Percentiles rank a stretch among this genome's conserved stretches.
phyloP scores from a whole-genome alignment of 1,140 invertebrate species.

The Marisa cornuarietis region DNA sequence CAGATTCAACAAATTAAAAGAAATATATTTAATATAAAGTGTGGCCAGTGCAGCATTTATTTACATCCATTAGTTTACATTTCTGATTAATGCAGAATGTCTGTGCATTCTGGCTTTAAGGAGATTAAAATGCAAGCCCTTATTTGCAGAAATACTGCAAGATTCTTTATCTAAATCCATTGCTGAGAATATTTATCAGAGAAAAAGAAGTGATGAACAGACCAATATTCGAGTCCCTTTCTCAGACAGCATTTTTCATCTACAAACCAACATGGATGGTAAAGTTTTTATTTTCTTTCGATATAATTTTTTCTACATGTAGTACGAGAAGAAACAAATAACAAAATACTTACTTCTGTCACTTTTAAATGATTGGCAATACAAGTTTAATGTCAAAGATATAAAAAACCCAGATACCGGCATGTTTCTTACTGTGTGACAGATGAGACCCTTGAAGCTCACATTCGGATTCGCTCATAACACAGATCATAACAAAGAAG shows the following conservation, averaged over 20 bases:
- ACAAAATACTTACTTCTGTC: neutral
- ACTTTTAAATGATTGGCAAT: no score
- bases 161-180: slow-evolving; percentile 58
- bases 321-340: neutral
- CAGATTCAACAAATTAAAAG: no score
- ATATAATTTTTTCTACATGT: neutral
- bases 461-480: slow-evolving; percentile 57
- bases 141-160: slow-evolving; percentile 59
- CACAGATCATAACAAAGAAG: slow-evolving; percentile 26
- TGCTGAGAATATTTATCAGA: slow-evolving; percentile 60
- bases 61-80: no score
- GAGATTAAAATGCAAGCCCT: no score
- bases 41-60: no score
- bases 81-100: no score
- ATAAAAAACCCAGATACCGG: no score
- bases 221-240: slow-evolving; percentile 56
- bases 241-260: slow-evolving; percentile 53
- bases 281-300: slow-evolving; percentile 16
- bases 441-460: slow-evolving; percentile 52
- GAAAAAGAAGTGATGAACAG: slow-evolving; percentile 57
- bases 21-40: no score
- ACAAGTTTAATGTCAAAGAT: no score
- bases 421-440: neutral
- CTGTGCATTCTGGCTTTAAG: no score
- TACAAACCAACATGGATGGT: slow-evolving; percentile 60